Evolutionary conservation across 1,140 invertebrate genomes (phyloP).

Genomic region (Batillaria attramentaria): DNA sequence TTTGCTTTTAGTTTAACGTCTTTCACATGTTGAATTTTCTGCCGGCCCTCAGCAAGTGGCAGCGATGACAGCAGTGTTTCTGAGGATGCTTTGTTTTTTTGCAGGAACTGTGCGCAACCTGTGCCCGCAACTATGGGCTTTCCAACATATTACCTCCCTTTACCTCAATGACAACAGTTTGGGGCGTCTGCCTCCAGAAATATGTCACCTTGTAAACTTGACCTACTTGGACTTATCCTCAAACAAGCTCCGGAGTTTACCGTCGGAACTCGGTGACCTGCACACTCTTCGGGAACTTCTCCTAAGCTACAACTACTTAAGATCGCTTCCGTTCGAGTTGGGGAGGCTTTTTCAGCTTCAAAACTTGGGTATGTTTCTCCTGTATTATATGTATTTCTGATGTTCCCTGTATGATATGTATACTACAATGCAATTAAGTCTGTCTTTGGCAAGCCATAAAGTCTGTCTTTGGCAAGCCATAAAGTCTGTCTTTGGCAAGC

Average conservation of each 20-base stretch:
- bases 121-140: constrained; percentile 90
- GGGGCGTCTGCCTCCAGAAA: constrained; percentile 89
- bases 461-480: too few species aligned
- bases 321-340: constrained; percentile 95
- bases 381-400: too few species aligned
- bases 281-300: constrained; percentile 94
- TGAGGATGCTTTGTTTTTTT: constrained; percentile 49
- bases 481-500: too few species aligned
- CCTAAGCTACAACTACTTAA: constrained; percentile 93
- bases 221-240: constrained; percentile 91
- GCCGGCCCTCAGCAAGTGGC: too few species aligned
- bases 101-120: constrained; percentile 93
- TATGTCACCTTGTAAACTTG: constrained; percentile 86
- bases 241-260: constrained; percentile 89
- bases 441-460: too few species aligned
- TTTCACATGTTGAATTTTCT: too few species aligned
- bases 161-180: constrained; percentile 96
- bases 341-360: constrained; percentile 98
- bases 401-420: too few species aligned
- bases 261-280: constrained; percentile 95
- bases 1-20: too few species aligned
- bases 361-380: constrained; percentile 74
- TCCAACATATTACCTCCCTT: constrained; percentile 91
- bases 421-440: too few species aligned
- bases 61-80: background rate